These are phyloP conservation scores for Lepidurus packardi DNA, from an alignment of 1,140 invertebrate genomes.

Conservation along the genomic window DNA sequence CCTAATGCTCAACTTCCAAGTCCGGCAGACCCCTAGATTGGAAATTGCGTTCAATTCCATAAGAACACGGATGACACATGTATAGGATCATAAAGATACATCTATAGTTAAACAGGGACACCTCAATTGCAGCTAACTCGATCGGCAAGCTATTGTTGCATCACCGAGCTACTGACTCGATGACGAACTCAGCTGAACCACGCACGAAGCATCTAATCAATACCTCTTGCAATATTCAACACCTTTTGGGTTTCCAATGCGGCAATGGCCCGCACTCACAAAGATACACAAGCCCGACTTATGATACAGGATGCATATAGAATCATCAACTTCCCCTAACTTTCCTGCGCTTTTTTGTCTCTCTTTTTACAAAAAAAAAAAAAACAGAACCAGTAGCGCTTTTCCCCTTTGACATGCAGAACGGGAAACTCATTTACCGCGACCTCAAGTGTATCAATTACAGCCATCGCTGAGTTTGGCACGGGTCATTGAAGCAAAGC, in stretches of 20 bases:
- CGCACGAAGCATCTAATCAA: slow-evolving; percentile 8
- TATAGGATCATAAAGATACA: neutral
- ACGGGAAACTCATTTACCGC: neutral
- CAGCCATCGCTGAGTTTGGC: too few relatives aligned
- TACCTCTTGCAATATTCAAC: slow-evolving; percentile 15
- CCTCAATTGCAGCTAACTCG: neutral
- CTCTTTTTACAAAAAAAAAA: neutral
- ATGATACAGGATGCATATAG: slow-evolving; percentile 8
- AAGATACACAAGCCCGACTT: neutral
- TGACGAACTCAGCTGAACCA: neutral
- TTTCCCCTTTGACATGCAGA: neutral
- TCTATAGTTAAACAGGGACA: neutral
- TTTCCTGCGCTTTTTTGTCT: neutral
- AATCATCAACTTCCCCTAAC: neutral
- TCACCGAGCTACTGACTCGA: neutral
- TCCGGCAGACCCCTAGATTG: neutral
- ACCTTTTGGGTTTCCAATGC: slow-evolving; percentile 12
- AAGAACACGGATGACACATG: neutral
- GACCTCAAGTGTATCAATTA: too few relatives aligned
- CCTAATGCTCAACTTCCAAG: neutral
- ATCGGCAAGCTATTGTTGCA: neutral
- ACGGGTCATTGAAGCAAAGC: too few relatives aligned
- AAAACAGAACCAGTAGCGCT: neutral
- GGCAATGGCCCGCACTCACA: neutral
- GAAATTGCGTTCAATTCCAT: neutral